Conservation (phyloP, 2,113 vertebrate species). For the Onychostruthus taczanowskii region DNA sequence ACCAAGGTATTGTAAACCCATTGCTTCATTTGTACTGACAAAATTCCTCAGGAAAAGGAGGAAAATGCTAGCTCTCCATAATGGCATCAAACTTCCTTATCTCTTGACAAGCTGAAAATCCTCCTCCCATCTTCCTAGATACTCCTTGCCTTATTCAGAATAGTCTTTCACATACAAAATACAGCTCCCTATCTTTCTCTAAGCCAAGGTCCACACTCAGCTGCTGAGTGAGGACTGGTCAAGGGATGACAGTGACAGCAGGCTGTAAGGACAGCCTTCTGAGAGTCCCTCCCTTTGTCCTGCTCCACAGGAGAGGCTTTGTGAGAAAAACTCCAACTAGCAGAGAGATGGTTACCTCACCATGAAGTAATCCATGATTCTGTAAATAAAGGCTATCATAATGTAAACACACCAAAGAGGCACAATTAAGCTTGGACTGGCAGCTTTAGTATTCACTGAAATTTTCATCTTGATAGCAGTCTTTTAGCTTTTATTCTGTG, state of each 20-base stretch:
- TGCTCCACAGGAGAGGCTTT: background rate
- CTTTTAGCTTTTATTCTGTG: background rate
- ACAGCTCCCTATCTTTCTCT: background rate
- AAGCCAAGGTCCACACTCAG: background rate
- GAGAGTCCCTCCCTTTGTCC: background rate
- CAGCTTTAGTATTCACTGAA: background rate
- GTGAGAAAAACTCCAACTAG: background rate
- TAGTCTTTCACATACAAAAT: background rate
- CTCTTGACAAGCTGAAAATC: background rate
- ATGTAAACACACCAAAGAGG: background rate
- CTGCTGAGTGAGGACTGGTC: accelerated
- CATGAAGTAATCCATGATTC: background rate
- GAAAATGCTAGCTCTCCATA: background rate
- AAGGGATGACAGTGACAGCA: background rate
- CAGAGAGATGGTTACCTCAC: background rate
- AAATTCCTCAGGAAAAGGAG: background rate
- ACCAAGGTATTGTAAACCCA: background rate
- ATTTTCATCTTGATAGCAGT: background rate
- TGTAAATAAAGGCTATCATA: background rate
- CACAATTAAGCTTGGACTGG: background rate
- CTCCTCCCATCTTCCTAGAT: background rate
- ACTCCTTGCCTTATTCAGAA: background rate
- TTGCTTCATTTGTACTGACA: background rate
- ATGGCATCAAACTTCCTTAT: background rate
- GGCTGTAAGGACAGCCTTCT: background rate